Conservation (phyloP, 1,140 invertebrate species). For the Drosophila kikkawai region DNA sequence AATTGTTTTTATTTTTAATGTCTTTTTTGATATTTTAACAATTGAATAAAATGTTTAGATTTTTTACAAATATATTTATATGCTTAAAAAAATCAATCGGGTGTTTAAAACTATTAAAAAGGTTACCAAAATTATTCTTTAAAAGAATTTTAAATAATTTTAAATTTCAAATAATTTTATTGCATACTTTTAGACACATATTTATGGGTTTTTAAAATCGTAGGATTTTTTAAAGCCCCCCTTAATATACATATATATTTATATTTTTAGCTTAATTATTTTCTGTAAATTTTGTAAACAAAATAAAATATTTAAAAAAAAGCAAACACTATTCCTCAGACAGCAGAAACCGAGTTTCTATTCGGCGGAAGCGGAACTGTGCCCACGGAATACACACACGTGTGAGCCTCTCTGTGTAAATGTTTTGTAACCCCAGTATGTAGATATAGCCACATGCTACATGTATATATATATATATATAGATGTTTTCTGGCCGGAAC, state of each 20-base stretch:
- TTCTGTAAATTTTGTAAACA: not conserved
- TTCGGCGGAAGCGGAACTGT: slow-evolving; percentile 13
- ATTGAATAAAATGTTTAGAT: not conserved
- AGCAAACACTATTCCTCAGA: not conserved
- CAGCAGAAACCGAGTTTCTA: slow-evolving; percentile 9
- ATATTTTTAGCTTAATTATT: not conserved
- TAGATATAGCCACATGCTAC: slow-evolving; percentile 7
- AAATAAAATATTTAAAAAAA: not conserved
- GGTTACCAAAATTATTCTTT: no score
- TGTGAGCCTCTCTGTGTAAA: slow-evolving; percentile 2
- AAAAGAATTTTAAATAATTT: no score
- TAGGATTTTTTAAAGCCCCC: no score
- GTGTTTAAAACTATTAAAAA: no score
- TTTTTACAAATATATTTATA: not conserved
- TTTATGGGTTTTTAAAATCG: not conserved
- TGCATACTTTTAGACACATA: not conserved
- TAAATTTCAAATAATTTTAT: no score
- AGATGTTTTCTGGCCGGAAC: slow-evolving; percentile 28
- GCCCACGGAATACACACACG: slow-evolving; percentile 5
- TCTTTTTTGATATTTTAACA: not conserved
- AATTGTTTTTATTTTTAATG: not conserved
- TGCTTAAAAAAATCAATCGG: no score
- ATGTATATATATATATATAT: slow-evolving; percentile 22
- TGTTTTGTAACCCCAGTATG: slow-evolving; percentile 4
- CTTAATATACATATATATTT: not conserved